Evolutionary conservation across 2,113 vertebrate species (phyloP).

Genomic region (Tetraodon nigroviridis): DNA sequence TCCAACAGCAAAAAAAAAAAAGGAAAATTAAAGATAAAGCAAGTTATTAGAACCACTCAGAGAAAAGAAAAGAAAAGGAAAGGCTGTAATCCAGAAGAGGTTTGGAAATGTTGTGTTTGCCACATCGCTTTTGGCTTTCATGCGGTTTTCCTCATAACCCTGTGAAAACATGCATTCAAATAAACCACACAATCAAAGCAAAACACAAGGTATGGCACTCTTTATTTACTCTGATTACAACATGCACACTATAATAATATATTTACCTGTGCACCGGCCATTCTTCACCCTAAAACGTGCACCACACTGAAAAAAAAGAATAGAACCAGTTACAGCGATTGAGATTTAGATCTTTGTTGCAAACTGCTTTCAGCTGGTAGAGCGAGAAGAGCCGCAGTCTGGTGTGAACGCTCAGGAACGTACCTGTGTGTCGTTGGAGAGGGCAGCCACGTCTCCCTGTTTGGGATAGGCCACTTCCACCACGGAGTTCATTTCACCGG

Average conservation of each 20-base stretch:
- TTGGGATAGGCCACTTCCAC: slow-evolving; percentile 80
- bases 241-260: neutral
- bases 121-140: slow-evolving; percentile 4
- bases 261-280: slow-evolving; percentile 82
- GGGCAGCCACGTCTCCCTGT: slow-evolving; percentile 44
- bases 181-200: slow-evolving; percentile 10
- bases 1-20: neutral
- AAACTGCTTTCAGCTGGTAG: too few relatives aligned
- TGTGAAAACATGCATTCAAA: slow-evolving; percentile 36
- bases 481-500: slow-evolving; percentile 81
- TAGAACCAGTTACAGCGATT: neutral
- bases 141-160: slow-evolving; percentile 45
- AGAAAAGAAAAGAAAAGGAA: slow-evolving; percentile 32
- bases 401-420: neutral
- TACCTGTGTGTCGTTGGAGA: slow-evolving; percentile 76
- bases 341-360: too few relatives aligned
- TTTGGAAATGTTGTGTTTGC: slow-evolving; percentile 1
- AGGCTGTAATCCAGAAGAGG: neutral
- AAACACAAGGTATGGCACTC: neutral
- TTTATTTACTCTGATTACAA: neutral
- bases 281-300: slow-evolving; percentile 80
- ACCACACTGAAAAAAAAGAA: slow-evolving; percentile 77
- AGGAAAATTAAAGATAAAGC: neutral
- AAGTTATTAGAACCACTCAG: slow-evolving; percentile 21
- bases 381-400: too few relatives aligned